Evolutionary conservation across 2,113 vertebrate species (phyloP).

Genomic region (Xiphorhynchus elegans): DNA sequence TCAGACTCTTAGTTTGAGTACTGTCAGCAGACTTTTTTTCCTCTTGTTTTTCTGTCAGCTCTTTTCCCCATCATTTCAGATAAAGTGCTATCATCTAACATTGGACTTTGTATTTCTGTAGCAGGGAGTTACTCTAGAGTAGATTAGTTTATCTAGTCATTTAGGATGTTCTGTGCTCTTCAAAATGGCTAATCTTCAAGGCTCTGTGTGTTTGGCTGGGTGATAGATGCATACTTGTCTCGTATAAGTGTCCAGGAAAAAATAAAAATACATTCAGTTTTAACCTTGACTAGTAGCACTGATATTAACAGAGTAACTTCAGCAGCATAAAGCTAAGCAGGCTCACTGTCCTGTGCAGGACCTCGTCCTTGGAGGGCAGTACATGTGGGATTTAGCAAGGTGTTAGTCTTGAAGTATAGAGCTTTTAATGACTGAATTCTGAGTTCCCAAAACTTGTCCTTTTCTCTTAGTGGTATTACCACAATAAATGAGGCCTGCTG

Average conservation of each 20-base stretch:
- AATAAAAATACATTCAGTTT: not conserved
- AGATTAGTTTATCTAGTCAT: slow-evolving; percentile 18
- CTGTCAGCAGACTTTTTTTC: not conserved
- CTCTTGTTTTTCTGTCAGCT: not conserved
- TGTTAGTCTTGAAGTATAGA: not conserved
- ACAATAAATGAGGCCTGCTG: not conserved
- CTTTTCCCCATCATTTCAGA: not conserved
- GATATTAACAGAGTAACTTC: not conserved
- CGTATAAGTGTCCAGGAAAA: not conserved
- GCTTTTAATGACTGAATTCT: not conserved
- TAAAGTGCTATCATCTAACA: not conserved
- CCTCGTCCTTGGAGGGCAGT: not conserved
- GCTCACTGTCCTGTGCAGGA: not conserved
- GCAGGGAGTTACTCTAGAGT: not conserved
- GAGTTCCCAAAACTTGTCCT: not conserved
- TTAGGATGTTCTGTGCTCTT: not conserved
- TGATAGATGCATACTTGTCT: not conserved
- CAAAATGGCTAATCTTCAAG: not conserved
- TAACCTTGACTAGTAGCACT: not conserved
- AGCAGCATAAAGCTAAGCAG: not conserved
- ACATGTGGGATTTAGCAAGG: not conserved
- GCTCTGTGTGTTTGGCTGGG: not conserved
- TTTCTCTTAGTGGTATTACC: not conserved
- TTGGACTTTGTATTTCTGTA: not conserved
- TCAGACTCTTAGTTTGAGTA: not conserved